Evolutionary conservation across 1,140 invertebrate genomes (phyloP).

Genomic region (Proctacanthus coquilletti): DNA sequence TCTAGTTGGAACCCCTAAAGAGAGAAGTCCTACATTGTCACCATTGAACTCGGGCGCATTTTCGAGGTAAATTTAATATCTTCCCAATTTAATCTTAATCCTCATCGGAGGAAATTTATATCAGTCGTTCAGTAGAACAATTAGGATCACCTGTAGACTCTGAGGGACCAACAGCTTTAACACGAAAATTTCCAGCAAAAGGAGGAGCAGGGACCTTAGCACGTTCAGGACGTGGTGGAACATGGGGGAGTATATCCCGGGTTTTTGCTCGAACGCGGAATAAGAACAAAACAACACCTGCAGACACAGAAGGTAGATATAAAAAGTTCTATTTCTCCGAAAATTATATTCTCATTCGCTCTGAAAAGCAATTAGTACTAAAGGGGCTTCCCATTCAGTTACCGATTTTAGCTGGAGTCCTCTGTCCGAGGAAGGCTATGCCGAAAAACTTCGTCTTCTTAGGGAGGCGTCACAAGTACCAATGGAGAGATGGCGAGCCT

Average conservation of each 20-base stretch:
- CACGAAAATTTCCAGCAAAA: constrained; percentile 29
- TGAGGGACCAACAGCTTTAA: constrained; percentile 33
- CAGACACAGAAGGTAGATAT: constrained; percentile 31
- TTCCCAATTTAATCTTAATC: not conserved
- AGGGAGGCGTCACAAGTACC: constrained; percentile 73
- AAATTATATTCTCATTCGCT: constrained; percentile 1
- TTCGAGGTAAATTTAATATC: constrained; percentile 55
- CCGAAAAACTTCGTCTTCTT: constrained; percentile 62
- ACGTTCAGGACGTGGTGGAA: constrained; percentile 39
- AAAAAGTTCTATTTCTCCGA: not conserved
- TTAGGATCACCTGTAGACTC: constrained; percentile 34
- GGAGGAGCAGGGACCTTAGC: constrained; percentile 29
- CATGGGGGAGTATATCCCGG: constrained; percentile 66
- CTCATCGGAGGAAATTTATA: no score
- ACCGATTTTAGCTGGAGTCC: constrained; percentile 49
- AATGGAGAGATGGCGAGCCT: constrained; percentile 83
- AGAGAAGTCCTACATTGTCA: constrained; percentile 65
- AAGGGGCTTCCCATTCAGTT: constrained; percentile 8
- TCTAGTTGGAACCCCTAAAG: constrained; percentile 61
- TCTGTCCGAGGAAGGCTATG: constrained; percentile 67
- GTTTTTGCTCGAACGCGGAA: constrained; percentile 74
- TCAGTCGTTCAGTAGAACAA: constrained; percentile 59
- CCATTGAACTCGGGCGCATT: constrained; percentile 60
- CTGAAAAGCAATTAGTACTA: no score
- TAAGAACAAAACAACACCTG: constrained; percentile 47